phyloP scores from a whole-genome alignment of 2,113 vertebrate species.

The Emydura subglobosa region DNA sequence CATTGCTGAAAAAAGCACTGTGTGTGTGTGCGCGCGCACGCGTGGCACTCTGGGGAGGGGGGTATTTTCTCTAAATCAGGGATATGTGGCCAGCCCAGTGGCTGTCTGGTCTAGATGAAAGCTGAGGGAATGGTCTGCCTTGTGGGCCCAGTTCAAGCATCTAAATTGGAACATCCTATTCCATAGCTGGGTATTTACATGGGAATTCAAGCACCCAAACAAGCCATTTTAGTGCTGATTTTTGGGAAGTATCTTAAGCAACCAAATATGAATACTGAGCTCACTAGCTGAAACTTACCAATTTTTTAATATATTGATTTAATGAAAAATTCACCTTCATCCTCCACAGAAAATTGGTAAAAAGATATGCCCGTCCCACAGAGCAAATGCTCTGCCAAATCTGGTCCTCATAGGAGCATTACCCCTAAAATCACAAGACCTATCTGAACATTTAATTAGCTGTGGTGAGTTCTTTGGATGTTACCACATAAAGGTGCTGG shows the following conservation, averaged over 20 bases:
- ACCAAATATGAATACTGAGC: background rate
- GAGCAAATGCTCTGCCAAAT: background rate
- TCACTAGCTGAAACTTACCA: background rate
- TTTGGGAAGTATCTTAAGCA: background rate
- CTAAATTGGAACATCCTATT: rapidly evolving
- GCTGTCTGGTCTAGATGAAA: background rate
- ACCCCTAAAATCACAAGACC: background rate
- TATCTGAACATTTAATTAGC: background rate
- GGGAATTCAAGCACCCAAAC: background rate
- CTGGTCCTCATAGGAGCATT: background rate
- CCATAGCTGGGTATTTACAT: background rate
- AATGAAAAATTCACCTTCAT: background rate
- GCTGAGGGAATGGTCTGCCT: background rate
- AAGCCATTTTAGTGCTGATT: background rate
- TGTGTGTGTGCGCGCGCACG: no score
- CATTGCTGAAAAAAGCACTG: background rate
- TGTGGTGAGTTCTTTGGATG: background rate
- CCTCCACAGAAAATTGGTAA: background rate
- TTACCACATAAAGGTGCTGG: background rate
- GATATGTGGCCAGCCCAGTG: rapidly evolving
- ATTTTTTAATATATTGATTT: background rate
- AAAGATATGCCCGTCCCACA: background rate
- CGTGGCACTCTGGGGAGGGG: rapidly evolving
- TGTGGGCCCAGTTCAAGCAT: rapidly evolving
- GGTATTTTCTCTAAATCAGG: rapidly evolving